Evolutionary conservation across 2,113 vertebrate species (phyloP).

Genomic region (Lepus timidus): DNA sequence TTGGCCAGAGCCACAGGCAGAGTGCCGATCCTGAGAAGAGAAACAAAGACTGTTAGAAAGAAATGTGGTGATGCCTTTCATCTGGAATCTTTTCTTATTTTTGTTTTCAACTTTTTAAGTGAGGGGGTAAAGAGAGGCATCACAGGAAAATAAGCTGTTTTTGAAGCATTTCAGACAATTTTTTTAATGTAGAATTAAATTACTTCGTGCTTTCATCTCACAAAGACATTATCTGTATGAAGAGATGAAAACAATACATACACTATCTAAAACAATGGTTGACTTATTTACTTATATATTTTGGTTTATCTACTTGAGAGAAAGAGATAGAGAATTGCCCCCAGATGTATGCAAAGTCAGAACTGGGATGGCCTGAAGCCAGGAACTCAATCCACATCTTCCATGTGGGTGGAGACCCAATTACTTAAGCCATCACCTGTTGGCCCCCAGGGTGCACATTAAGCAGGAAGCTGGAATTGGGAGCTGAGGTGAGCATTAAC

Average conservation of each 20-base stretch:
- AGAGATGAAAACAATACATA: background rate
- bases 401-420: no score
- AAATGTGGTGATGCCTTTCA: constrained; percentile 12
- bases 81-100: background rate
- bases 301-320: no score
- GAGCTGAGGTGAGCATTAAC: no score
- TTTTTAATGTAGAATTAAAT: background rate
- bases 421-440: no score
- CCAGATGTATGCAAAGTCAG: no score
- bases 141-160: background rate
- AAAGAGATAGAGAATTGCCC: no score
- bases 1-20: background rate
- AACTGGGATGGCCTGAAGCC: no score
- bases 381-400: no score
- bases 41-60: background rate
- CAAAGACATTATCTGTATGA: background rate
- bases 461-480: no score
- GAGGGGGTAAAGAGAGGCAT: background rate
- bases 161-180: background rate
- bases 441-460: no score
- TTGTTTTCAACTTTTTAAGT: constrained; percentile 60
- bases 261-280: no score
- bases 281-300: no score
- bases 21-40: constrained; percentile 24
- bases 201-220: constrained; percentile 38